A percentile compares a stretch with the other conserved stretches of the same genome.
phyloP scores from a whole-genome alignment of 1,140 invertebrate genomes.

The Hyles euphorbiae region DNA sequence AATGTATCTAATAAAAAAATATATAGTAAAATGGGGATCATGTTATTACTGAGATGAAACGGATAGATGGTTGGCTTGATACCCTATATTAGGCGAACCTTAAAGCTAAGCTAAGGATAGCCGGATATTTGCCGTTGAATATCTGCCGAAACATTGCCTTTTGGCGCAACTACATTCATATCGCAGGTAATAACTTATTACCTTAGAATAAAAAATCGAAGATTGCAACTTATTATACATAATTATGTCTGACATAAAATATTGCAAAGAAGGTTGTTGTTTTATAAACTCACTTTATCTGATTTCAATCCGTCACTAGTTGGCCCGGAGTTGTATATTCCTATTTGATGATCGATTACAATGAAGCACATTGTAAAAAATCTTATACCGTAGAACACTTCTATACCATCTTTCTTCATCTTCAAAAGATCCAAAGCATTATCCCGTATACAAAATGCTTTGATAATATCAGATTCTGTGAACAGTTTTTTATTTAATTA shows the following conservation, averaged over 20 bases:
- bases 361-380: constrained; percentile 73
- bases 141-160: too few species aligned
- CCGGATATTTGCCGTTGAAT: too few species aligned
- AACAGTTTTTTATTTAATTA: constrained; percentile 1
- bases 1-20: too few species aligned
- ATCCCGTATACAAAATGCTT: constrained; percentile 48
- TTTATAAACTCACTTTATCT: constrained; percentile 58
- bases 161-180: too few species aligned
- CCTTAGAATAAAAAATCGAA: too few species aligned
- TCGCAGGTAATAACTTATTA: too few species aligned
- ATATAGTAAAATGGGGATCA: too few species aligned
- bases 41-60: too few species aligned
- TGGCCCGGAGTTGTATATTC: constrained; percentile 70
- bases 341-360: constrained; percentile 72
- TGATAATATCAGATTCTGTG: constrained; percentile 36
- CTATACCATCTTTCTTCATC: constrained; percentile 50
- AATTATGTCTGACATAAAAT: neutral
- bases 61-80: too few species aligned
- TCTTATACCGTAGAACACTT: constrained; percentile 73
- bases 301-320: constrained; percentile 72
- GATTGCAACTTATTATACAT: too few species aligned
- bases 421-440: constrained; percentile 47
- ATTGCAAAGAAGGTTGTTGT: neutral
- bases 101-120: too few species aligned
- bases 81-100: too few species aligned